phyloP scores from a whole-genome alignment of 2,797 vertebrate species.

The Acomys russatus region DNA sequence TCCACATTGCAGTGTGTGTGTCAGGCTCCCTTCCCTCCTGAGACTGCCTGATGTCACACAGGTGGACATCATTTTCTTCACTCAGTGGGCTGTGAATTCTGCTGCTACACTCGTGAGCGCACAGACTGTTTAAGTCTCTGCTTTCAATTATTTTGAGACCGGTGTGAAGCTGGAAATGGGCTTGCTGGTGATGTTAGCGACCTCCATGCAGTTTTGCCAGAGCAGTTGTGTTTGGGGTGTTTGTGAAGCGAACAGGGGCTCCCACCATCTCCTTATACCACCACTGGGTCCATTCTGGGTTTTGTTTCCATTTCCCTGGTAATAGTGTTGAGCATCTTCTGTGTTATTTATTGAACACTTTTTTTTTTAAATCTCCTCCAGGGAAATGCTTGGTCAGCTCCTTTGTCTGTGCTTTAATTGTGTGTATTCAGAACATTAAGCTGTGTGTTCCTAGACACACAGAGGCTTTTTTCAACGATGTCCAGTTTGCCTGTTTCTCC shows the following conservation, averaged over 20 bases:
- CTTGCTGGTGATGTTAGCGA: not conserved
- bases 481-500: not conserved
- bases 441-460: not conserved
- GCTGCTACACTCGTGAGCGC: too few relatives aligned
- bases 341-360: not conserved
- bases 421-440: not conserved
- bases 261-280: not conserved
- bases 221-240: not conserved
- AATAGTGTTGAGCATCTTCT: not conserved
- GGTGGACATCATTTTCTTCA: not conserved
- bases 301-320: not conserved
- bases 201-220: not conserved
- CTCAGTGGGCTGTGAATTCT: too few relatives aligned
- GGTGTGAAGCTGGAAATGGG: not conserved
- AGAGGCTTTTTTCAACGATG: not conserved
- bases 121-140: not conserved
- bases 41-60: not conserved
- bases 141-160: not conserved
- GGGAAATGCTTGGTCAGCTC: not conserved
- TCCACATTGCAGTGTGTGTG: not conserved
- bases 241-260: not conserved
- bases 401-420: not conserved
- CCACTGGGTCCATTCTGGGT: not conserved
- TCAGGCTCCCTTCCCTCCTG: not conserved
- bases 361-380: not conserved